These are phyloP conservation scores for Deroplatys truncata DNA, from an alignment of 2,888 invertebrate genomes.

Conservation along the genomic window DNA sequence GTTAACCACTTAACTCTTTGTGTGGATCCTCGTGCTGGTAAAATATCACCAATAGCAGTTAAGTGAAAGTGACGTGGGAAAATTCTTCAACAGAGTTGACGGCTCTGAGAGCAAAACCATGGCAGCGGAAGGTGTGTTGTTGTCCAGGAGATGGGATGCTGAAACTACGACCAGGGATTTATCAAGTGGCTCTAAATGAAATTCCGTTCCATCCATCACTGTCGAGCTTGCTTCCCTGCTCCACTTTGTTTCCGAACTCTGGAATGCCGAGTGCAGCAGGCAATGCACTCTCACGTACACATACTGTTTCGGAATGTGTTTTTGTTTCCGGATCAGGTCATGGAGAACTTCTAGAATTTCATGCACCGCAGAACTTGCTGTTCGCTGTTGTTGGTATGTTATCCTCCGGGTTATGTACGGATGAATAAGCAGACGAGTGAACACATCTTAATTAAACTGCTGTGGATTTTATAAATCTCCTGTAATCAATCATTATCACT, in stretches of 20 bases:
- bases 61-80: not conserved
- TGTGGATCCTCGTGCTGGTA: not conserved
- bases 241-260: not conserved
- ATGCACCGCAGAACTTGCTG: not conserved
- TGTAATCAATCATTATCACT: too few species aligned
- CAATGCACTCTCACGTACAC: not conserved
- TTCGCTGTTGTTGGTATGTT: too few species aligned
- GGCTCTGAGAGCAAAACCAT: not conserved
- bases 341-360: not conserved
- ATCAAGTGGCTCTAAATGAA: slow-evolving; percentile 7
- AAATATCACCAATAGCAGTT: not conserved
- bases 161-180: not conserved
- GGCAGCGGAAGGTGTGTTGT: not conserved
- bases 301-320: not conserved
- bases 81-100: not conserved
- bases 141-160: not conserved
- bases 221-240: not conserved
- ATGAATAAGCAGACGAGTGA: too few species aligned
- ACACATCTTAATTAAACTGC: too few species aligned
- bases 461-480: too few species aligned
- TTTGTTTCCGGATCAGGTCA: not conserved
- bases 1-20: too few species aligned
- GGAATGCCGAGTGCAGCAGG: not conserved
- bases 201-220: slow-evolving; percentile 9
- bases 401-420: too few species aligned